Base-by-base conservation (phyloP, 2,113 vertebrate genomes). In the Sphaerodactylus townsendi region DNA sequence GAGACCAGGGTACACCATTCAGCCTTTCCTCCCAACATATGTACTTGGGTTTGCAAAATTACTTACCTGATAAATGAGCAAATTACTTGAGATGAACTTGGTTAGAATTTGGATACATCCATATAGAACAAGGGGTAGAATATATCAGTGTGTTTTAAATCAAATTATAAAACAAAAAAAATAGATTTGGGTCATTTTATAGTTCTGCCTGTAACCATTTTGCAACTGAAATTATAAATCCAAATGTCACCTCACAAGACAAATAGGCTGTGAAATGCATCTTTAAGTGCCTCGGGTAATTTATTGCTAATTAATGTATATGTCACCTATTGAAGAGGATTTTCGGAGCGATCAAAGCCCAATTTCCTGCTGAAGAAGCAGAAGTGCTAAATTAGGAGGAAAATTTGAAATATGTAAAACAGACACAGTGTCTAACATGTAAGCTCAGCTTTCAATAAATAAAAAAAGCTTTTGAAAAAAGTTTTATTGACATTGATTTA, bases 291-390 rank as follows among this genome's bases (percentile, higher is more conserved):
- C 71, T 65, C 41, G 50, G 81, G 81, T 83, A 83, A 83, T 75
- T 82, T 74, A 83, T 83, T 83, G 59, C 71, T 83, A 83, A 83
- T 83, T 75, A 83, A 74, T n/a, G 74, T 66, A 48, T 82, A 62
- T 75, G 81, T 66, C 81, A 83, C 71, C 81, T 62, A 75, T 66
- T 83, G 81, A 82, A 82, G 81, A 83, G 56, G 44, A 9, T 75
- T 41, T 82, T 83, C 44, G 39, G 72, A 2, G 53, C 65, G 81
- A 83, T 82, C 81, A 82, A 82, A 82, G 71, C 25, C 56, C 46
- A 35, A 21, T 30, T 83, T 83, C 59, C 56, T 74, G 71, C 65
- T 70, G 50, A 15, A 77, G 66, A 21, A 44, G 65, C 48, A 59
- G 17, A 72, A 84, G 19, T 69, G 64, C 48, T n/a, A 78, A 56